Evolutionary conservation across 2,113 vertebrate species (phyloP).

Genomic region (Oreocharis arfaki): DNA sequence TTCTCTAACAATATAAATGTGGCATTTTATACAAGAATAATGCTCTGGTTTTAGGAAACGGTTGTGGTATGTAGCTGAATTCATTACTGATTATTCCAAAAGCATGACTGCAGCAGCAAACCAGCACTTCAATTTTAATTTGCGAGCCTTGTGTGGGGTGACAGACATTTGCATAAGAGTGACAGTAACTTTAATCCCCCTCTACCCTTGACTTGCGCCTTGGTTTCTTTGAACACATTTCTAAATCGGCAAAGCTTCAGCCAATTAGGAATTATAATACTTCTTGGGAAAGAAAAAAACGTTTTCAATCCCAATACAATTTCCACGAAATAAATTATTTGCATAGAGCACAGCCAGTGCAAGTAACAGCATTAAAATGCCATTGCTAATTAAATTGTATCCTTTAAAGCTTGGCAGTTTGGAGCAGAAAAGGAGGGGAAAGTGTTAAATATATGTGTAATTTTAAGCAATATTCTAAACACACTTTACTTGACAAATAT

Average conservation of each 20-base stretch:
- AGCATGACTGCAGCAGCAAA: slow-evolving; percentile 22
- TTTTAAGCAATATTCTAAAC: neutral
- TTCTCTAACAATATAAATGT: neutral
- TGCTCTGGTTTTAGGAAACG: slow-evolving; percentile 10
- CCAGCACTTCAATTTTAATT: slow-evolving; percentile 56
- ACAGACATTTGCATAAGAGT: slow-evolving; percentile 56
- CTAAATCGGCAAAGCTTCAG: slow-evolving; percentile 19
- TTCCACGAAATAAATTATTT: slow-evolving; percentile 2
- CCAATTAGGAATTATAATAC: slow-evolving; percentile 46
- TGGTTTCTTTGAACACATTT: slow-evolving; percentile 39
- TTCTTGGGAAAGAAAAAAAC: slow-evolving; percentile 9
- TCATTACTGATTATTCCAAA: slow-evolving; percentile 44
- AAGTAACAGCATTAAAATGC: slow-evolving; percentile 10
- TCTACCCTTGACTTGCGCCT: slow-evolving; percentile 11
- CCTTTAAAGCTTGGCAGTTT: neutral
- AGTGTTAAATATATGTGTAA: neutral
- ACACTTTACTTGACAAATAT: slow-evolving; percentile 23
- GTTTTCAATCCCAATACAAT: slow-evolving; percentile 14
- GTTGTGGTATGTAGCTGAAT: slow-evolving; percentile 17
- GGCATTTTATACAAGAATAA: neutral
- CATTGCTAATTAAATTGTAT: neutral
- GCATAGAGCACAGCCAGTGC: neutral
- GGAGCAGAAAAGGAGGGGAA: neutral
- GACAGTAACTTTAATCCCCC: slow-evolving; percentile 54
- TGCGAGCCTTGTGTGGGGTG: slow-evolving; percentile 17